Evolutionary conservation across 2,113 vertebrate species (phyloP).

Genomic region (Arenaria interpres): DNA sequence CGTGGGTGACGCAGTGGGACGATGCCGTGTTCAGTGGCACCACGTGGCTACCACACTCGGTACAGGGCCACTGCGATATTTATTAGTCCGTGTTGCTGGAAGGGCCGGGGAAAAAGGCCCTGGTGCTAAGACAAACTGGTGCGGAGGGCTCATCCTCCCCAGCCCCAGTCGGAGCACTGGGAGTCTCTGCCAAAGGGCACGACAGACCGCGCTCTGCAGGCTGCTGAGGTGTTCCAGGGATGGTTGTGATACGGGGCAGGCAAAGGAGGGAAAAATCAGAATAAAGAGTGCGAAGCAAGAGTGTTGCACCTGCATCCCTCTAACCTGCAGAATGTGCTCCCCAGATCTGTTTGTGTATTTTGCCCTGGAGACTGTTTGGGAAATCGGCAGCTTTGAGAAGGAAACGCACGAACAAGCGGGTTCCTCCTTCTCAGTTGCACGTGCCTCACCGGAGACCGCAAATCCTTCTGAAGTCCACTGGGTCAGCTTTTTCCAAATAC

Average conservation of each 20-base stretch:
- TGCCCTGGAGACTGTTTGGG: background rate
- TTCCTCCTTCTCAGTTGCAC: background rate
- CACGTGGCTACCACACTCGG: background rate
- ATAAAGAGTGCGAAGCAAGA: background rate
- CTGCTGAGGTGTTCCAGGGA: rapidly evolving
- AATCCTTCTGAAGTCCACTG: background rate
- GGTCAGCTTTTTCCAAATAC: background rate
- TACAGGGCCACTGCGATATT: rapidly evolving
- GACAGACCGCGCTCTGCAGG: background rate
- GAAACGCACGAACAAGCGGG: background rate
- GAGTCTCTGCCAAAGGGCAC: background rate
- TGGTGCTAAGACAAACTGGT: background rate
- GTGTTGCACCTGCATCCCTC: background rate
- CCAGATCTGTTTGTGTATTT: background rate
- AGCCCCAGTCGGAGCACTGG: background rate
- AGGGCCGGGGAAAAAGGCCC: background rate
- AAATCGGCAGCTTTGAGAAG: background rate
- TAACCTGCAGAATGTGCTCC: background rate
- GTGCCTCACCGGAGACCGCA: background rate
- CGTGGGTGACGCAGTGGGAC: rapidly evolving
- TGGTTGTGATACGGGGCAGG: rapidly evolving
- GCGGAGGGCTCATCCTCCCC: background rate
- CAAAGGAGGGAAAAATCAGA: background rate
- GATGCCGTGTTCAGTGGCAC: rapidly evolving
- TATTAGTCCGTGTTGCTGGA: rapidly evolving